phyloP scores from a whole-genome alignment of 2,797 vertebrate genomes.

The Sebastes flavidus region DNA sequence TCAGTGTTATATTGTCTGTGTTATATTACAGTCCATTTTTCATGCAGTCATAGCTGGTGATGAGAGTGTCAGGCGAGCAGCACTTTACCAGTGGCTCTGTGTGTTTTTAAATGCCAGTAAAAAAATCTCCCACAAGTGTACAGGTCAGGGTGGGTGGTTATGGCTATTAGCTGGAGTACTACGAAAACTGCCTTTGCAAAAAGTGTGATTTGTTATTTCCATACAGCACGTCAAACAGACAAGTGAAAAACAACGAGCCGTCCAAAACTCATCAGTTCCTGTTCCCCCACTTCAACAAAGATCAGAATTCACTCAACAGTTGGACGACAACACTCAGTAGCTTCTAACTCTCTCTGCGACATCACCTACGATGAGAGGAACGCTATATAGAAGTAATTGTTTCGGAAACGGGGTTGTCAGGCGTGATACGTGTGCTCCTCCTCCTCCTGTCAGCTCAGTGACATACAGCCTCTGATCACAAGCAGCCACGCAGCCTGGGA shows the following conservation, averaged over 20 bases:
- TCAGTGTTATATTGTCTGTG: not conserved
- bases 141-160: not conserved
- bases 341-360: not conserved
- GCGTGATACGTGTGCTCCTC: not conserved
- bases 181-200: not conserved
- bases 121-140: not conserved
- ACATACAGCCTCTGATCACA: conserved; percentile 32
- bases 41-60: not conserved
- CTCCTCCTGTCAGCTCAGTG: conserved; percentile 5
- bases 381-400: not conserved
- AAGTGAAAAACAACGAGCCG: not conserved
- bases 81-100: not conserved
- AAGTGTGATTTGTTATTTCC: not conserved
- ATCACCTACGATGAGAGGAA: not conserved
- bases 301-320: not conserved
- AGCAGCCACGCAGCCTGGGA: conserved; percentile 11
- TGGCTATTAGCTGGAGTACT: not conserved
- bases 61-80: not conserved
- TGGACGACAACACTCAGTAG: not conserved
- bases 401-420: conserved; percentile 8
- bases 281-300: not conserved
- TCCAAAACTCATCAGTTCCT: not conserved
- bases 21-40: not conserved
- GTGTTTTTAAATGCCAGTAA: not conserved
- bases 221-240: not conserved